A percentile compares a stretch with the other conserved stretches of the same genome.
Evolutionary conservation across 2,888 invertebrate genomes (phyloP).

Genomic region (Synanthedon andrenaeformis): DNA sequence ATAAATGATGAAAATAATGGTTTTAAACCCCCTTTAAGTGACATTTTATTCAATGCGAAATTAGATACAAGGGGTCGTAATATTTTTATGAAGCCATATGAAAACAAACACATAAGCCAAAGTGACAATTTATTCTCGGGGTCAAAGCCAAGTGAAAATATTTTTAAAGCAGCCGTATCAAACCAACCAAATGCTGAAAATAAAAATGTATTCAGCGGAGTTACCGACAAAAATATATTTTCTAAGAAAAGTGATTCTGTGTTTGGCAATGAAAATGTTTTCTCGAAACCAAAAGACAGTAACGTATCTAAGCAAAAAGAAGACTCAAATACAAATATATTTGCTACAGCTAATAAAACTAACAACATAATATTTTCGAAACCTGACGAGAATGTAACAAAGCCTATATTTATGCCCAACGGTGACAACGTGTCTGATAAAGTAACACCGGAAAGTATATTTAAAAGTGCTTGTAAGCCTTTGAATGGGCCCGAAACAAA

Average conservation of each 20-base stretch:
- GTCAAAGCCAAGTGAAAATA: conserved; percentile 4
- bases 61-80: neutral
- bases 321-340: conserved; percentile 29
- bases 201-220: conserved; percentile 6
- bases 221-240: conserved; percentile 4
- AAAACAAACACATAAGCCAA: conserved; percentile 16
- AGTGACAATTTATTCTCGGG: conserved; percentile 6
- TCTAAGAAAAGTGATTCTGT: conserved; percentile 4
- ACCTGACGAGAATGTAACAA: conserved; percentile 10
- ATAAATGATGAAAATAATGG: conserved; percentile 3
- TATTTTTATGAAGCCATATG: neutral
- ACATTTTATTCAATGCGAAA: neutral
- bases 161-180: conserved; percentile 6
- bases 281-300: conserved; percentile 5
- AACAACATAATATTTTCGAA: conserved; percentile 22
- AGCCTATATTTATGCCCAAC: conserved; percentile 24
- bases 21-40: conserved; percentile 6
- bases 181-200: neutral
- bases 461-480: conserved; percentile 38
- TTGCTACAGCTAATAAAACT: conserved; percentile 30
- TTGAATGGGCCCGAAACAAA: conserved; percentile 26
- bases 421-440: conserved; percentile 19
- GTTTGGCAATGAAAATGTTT: conserved; percentile 9
- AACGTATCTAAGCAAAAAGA: conserved; percentile 9
- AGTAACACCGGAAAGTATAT: conserved; percentile 45